Evolutionary conservation across 2,113 vertebrate genomes (phyloP).

Genomic region (Macquaria australasica): DNA sequence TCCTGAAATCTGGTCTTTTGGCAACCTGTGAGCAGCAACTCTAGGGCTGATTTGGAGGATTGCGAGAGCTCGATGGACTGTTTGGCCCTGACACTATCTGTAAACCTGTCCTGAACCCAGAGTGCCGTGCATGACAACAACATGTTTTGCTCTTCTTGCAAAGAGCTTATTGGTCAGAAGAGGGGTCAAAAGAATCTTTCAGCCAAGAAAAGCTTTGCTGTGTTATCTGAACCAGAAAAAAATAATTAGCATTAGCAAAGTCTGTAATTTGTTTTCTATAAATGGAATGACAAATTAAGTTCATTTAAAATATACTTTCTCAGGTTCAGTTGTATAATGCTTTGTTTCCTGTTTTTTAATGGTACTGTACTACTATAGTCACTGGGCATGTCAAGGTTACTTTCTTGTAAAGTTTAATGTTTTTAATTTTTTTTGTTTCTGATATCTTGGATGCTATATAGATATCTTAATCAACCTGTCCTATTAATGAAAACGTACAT

Average conservation of each 20-base stretch:
- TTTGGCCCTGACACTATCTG: background rate
- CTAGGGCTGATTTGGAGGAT: background rate
- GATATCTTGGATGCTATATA: background rate
- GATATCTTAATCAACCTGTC: background rate
- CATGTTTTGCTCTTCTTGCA: background rate
- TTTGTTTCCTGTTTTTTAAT: background rate
- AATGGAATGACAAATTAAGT: background rate
- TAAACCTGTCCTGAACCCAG: background rate
- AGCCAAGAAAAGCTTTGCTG: background rate
- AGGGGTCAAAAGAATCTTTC: background rate
- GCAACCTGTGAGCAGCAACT: background rate
- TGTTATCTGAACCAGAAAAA: background rate
- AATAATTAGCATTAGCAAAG: background rate
- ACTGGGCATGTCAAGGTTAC: background rate
- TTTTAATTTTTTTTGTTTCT: background rate
- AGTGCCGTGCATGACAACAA: background rate
- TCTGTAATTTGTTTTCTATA: background rate
- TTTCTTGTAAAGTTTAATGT: background rate
- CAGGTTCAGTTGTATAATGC: background rate
- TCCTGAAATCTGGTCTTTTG: conserved; percentile 18
- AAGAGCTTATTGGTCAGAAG: background rate
- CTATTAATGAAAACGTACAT: background rate
- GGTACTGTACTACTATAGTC: background rate
- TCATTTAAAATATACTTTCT: background rate
- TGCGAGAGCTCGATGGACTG: background rate